Conservation (phyloP, 1,140 invertebrate genomes). For the Dinoponera quadriceps region DNA sequence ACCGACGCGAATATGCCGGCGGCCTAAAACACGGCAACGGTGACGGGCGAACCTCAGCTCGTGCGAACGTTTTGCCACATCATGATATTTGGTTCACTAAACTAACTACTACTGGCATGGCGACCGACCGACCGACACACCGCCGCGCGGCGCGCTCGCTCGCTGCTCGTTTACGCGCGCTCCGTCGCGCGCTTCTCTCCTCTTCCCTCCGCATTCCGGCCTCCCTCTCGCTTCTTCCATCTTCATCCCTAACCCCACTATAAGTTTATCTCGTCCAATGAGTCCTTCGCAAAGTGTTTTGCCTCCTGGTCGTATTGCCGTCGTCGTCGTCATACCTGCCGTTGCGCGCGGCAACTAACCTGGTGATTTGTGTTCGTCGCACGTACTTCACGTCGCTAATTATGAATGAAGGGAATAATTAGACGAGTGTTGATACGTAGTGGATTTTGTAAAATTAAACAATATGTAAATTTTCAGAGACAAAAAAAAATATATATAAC, state of each 20-base stretch:
- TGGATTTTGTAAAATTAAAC: too few relatives aligned
- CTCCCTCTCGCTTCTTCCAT: constrained; percentile 14
- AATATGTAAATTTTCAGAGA: too few relatives aligned
- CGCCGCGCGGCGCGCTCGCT: too few relatives aligned
- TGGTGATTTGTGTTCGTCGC: too few relatives aligned
- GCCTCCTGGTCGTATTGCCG: constrained; percentile 2
- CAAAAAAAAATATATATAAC: too few relatives aligned
- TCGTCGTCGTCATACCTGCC: neutral
- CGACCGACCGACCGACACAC: constrained; percentile 82
- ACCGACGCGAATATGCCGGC: constrained; percentile 78
- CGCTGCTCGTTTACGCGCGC: constrained; percentile 70
- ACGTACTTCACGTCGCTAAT: too few relatives aligned
- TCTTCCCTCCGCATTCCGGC: constrained; percentile 41
- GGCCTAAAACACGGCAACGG: constrained; percentile 77
- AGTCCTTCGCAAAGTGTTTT: neutral
- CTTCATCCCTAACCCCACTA: constrained; percentile 29
- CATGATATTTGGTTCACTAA: constrained; percentile 85
- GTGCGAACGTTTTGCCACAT: constrained; percentile 85
- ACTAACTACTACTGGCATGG: constrained; percentile 86
- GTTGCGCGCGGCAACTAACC: neutral
- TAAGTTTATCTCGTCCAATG: neutral
- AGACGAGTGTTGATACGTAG: too few relatives aligned
- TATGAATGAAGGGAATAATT: too few relatives aligned
- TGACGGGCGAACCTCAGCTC: constrained; percentile 76
- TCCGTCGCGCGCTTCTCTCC: constrained; percentile 68